Evolutionary conservation across 2,888 invertebrate species (phyloP), one percentile per base, ranked within the genome.

Genomic region (Caenorhabditis becei): DNA sequence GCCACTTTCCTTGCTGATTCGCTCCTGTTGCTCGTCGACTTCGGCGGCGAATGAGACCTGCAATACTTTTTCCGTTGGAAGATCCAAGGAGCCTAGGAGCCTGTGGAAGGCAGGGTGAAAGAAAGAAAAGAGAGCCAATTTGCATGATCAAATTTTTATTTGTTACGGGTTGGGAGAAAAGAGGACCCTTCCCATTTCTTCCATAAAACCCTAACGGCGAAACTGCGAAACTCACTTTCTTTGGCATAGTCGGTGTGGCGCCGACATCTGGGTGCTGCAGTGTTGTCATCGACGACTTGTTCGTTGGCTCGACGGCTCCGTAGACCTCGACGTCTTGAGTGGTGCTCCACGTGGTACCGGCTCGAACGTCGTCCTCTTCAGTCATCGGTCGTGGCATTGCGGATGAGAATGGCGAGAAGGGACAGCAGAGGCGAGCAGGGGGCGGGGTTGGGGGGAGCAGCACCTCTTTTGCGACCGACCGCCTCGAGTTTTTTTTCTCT

Each of bases 41-140:
- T 81, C 81, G 26, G 81, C 81, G 11, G 81, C 81, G 37, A 81
- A 81, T 49, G 81, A 81, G 2, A 81, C 81, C 81, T 81, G 20
- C 47, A 63, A 61, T 2, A 56, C 8, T 2, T 56, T 53, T 18
- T 41, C 41, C 8, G 41, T 41, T 41, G 16, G 41, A 41, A 41
- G 16, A 7, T 32, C 5, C 28, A 71, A 62, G 49, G n/a, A n/a
- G n/a, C n/a, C 10, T 32, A 32, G 32, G 32, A 32, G 32, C 32
- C 4, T 32, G 32, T 32, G 32, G 32, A 10, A 32, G 5, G 32
- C 32, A 32, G 32, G 32, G 32, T 14, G 14, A 4, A 2, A 26
- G 24, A 53, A 24, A 26, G 26, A 53, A 18, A 1, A 53, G 26
- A 26, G 26, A 14, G 20, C 2, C 20, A 51, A 51, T 51, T 51